Evolutionary conservation across 2,113 vertebrate species (phyloP).

Genomic region (Heloderma charlesbogerti): DNA sequence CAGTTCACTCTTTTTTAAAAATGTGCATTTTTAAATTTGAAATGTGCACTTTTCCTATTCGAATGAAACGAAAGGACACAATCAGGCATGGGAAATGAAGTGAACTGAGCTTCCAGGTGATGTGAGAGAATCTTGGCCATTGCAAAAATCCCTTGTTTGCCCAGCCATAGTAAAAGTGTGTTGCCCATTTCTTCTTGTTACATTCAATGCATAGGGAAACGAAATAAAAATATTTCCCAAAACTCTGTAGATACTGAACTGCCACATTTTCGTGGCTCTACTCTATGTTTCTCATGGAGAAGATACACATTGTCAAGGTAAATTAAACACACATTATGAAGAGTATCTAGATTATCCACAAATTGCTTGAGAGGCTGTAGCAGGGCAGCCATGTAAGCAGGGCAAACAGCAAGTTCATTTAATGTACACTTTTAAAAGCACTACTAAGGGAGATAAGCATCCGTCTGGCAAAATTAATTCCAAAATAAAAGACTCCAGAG

Average conservation of each 20-base stretch:
- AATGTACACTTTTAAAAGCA: background rate
- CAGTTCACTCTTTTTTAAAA: too few species aligned
- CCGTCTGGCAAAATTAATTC: background rate
- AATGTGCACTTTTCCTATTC: too few species aligned
- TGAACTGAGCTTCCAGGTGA: too few species aligned
- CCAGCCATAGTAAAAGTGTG: too few species aligned
- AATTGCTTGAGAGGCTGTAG: background rate
- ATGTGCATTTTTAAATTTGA: too few species aligned
- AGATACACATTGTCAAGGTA: background rate
- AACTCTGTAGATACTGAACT: background rate
- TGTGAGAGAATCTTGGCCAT: too few species aligned
- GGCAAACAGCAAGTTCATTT: background rate
- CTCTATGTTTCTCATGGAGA: background rate
- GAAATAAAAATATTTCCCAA: background rate
- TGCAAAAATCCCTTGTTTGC: too few species aligned
- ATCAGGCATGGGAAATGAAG: too few species aligned
- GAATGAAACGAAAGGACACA: too few species aligned
- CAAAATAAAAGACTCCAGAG: background rate
- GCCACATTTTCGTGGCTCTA: background rate
- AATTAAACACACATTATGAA: conserved; percentile 25
- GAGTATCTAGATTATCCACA: background rate
- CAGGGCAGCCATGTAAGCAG: background rate
- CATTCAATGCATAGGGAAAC: background rate
- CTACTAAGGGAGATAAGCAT: background rate
- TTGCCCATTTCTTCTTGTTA: background rate